A percentile compares a stretch with the other conserved stretches of the same genome.
phyloP scores from a whole-genome alignment of 1,140 invertebrate genomes.

The Pachypsylla venusta region DNA sequence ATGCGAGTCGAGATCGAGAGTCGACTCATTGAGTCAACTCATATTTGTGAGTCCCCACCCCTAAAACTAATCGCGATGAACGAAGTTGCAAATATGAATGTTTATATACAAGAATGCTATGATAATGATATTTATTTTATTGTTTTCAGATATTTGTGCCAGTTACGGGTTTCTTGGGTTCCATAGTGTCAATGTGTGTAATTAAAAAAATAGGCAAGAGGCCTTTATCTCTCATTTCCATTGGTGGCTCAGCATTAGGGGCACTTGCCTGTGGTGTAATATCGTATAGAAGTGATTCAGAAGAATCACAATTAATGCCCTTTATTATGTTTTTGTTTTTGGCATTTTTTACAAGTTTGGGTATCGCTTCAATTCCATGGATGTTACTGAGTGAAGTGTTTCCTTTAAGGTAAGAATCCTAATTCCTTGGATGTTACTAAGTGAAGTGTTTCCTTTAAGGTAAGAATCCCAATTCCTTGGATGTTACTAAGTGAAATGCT shows the following conservation, averaged over 20 bases:
- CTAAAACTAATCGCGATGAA: too few relatives aligned
- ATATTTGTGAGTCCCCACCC: too few relatives aligned
- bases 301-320: conserved; percentile 15
- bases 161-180: conserved; percentile 29
- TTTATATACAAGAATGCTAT: too few relatives aligned
- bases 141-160: conserved; percentile 31
- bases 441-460: conserved; percentile 26
- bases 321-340: conserved; percentile 18
- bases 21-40: too few relatives aligned
- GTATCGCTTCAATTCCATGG: conserved; percentile 24
- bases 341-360: conserved; percentile 21
- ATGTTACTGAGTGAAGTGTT: conserved; percentile 25
- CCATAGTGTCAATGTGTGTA: conserved; percentile 30
- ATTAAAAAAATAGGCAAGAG: conserved; percentile 38
- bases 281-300: conserved; percentile 16
- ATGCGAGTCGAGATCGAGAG: too few relatives aligned
- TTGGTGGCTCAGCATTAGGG: conserved; percentile 21
- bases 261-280: conserved; percentile 22
- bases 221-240: conserved; percentile 25
- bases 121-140: conserved; percentile 17
- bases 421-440: conserved; percentile 25
- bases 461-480: too few relatives aligned
- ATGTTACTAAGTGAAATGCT: too few relatives aligned
- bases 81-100: too few relatives aligned
- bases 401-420: conserved; percentile 24